phyloP scores from a whole-genome alignment of 2,797 vertebrate genomes.

The Pangasius macronema region DNA sequence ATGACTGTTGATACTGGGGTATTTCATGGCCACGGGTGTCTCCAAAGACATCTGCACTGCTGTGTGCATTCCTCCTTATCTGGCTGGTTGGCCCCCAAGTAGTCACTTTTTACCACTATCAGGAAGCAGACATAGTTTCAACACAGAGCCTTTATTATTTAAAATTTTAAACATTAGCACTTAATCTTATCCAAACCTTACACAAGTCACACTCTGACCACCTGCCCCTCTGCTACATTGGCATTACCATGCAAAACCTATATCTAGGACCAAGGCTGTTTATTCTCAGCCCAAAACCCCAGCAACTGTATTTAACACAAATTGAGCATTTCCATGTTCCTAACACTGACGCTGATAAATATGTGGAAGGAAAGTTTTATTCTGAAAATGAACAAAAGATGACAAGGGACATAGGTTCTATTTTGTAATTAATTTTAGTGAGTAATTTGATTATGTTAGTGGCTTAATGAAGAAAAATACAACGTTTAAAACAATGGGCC shows the following conservation, averaged over 20 bases:
- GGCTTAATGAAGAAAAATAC: conserved; percentile 20
- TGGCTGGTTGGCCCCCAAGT: conserved; percentile 52
- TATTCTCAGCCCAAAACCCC: background rate
- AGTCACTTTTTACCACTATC: conserved; percentile 59
- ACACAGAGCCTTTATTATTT: conserved; percentile 46
- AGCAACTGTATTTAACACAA: conserved; percentile 12
- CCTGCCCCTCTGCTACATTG: conserved; percentile 40
- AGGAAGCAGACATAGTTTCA: conserved; percentile 40
- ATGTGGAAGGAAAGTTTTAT: conserved; percentile 3
- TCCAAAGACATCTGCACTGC: conserved; percentile 33
- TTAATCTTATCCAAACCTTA: conserved; percentile 26
- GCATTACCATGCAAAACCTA: conserved; percentile 30
- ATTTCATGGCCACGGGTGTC: conserved; percentile 45
- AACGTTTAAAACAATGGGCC: background rate
- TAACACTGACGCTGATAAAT: background rate
- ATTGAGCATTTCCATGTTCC: background rate
- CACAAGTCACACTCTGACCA: conserved; percentile 34
- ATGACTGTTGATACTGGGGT: background rate
- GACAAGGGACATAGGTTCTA: conserved; percentile 11
- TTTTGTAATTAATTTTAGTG: background rate
- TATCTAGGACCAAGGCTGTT: conserved; percentile 34
- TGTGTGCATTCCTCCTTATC: conserved; percentile 36
- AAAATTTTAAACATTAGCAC: conserved; percentile 30
- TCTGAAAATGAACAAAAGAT: conserved; percentile 5
- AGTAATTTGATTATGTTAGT: conserved; percentile 14